These are phyloP conservation scores for Caenorhabditis parvicauda DNA, from an alignment of 2,888 invertebrate species.

Conservation along the genomic window DNA sequence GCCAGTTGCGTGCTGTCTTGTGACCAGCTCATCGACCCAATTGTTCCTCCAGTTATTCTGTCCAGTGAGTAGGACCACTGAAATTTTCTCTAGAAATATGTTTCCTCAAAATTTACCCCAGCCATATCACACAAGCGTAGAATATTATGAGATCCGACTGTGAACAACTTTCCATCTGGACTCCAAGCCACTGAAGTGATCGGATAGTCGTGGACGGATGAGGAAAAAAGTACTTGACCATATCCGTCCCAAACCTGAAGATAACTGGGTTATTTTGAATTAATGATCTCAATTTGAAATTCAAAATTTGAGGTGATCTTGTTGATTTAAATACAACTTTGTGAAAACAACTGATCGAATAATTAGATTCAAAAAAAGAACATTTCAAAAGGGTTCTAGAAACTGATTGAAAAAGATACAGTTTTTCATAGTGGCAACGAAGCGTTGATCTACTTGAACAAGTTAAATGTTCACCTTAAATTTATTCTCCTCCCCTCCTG, in stretches of 20 bases:
- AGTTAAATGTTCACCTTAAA: constrained; percentile 71
- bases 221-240: constrained; percentile 83
- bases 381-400: too few species aligned
- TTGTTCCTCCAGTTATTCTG: constrained; percentile 82
- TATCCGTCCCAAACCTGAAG: constrained; percentile 81
- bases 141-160: constrained; percentile 88
- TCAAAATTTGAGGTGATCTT: not conserved
- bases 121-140: constrained; percentile 86
- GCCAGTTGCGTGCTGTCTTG: constrained; percentile 91
- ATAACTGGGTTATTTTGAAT: not conserved
- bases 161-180: constrained; percentile 84
- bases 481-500: constrained; percentile 75
- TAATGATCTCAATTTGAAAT: constrained; percentile 6
- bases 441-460: not conserved
- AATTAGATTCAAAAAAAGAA: not conserved
- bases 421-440: too few species aligned
- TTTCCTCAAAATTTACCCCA: constrained; percentile 76
- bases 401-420: too few species aligned
- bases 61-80: constrained; percentile 93
- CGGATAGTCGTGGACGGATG: constrained; percentile 82
- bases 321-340: too few species aligned
- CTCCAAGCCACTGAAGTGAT: constrained; percentile 88
- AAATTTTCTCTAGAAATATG: constrained; percentile 40
- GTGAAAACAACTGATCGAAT: too few species aligned
- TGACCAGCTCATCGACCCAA: constrained; percentile 88